Percentiles rank a stretch among this genome's conserved stretches.
Evolutionary conservation across 2,888 invertebrate genomes (phyloP).

Genomic region (Nemotelus nigrinus): DNA sequence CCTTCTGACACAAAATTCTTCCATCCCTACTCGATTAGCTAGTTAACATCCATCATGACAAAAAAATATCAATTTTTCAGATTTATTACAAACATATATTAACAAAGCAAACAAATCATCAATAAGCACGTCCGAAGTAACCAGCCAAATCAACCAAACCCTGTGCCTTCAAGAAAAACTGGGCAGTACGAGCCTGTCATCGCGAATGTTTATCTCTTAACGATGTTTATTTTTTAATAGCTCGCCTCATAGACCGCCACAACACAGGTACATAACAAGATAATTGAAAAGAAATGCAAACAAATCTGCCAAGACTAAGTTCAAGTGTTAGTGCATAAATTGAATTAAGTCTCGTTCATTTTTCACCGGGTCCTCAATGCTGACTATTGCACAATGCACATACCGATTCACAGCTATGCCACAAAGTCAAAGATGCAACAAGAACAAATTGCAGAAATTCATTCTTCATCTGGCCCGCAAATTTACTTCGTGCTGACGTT

Average conservation of each 20-base stretch:
- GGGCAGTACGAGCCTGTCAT: conserved; percentile 4
- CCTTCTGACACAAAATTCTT: too few relatives aligned
- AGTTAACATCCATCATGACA: not conserved
- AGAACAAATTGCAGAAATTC: too few relatives aligned
- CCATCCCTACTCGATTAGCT: too few relatives aligned
- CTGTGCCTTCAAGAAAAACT: not conserved
- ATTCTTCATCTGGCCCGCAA: too few relatives aligned
- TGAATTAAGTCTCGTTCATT: conserved; percentile 1
- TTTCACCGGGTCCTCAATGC: too few relatives aligned
- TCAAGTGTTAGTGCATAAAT: not conserved
- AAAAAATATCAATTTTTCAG: not conserved
- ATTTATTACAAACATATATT: not conserved
- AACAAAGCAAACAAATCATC: not conserved
- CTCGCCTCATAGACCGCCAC: not conserved
- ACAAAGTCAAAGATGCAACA: too few relatives aligned
- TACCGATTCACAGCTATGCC: not conserved
- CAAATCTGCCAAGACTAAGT: conserved; percentile 15
- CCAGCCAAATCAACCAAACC: too few relatives aligned
- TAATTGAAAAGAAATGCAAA: conserved; percentile 29
- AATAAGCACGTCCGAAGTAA: not conserved
- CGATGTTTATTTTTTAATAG: conserved; percentile 27
- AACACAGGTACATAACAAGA: conserved; percentile 20
- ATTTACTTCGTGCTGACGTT: too few relatives aligned
- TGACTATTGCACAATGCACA: not conserved
- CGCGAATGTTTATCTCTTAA: conserved; percentile 6